Conservation (phyloP, 2,888 invertebrate genomes). For the Mamestra brassicae region DNA sequence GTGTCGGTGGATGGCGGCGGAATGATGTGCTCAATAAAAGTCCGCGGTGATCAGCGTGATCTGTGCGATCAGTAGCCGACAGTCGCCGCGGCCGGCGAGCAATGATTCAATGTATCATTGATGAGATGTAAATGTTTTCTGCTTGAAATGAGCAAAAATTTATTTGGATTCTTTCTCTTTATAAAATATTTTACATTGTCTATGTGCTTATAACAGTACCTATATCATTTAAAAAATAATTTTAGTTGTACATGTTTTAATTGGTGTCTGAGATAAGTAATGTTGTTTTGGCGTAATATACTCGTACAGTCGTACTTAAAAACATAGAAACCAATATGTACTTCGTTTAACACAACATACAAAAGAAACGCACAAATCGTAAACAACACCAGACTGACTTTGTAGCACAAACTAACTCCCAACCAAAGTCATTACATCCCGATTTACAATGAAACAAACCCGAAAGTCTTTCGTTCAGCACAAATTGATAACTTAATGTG, state of each 20-base stretch:
- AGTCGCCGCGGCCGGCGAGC: background rate
- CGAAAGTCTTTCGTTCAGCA: constrained; percentile 64
- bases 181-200: background rate
- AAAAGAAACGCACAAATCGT: background rate
- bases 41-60: constrained; percentile 41
- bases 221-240: background rate
- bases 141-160: background rate
- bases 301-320: background rate
- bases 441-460: constrained; percentile 61
- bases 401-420: constrained; percentile 29
- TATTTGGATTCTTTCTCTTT: background rate
- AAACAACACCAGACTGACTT: constrained; percentile 12
- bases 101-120: constrained; percentile 52
- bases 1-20: constrained; percentile 13
- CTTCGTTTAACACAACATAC: background rate
- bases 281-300: too few relatives aligned
- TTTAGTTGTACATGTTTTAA: background rate
- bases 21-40: constrained; percentile 49
- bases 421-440: constrained; percentile 45
- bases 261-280: too few relatives aligned
- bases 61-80: constrained; percentile 20
- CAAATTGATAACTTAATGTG: constrained; percentile 80
- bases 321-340: background rate
- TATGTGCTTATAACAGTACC: background rate
- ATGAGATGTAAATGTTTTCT: constrained; percentile 33